Conservation (phyloP, 2,113 vertebrate species). For the Varanus salvator region DNA sequence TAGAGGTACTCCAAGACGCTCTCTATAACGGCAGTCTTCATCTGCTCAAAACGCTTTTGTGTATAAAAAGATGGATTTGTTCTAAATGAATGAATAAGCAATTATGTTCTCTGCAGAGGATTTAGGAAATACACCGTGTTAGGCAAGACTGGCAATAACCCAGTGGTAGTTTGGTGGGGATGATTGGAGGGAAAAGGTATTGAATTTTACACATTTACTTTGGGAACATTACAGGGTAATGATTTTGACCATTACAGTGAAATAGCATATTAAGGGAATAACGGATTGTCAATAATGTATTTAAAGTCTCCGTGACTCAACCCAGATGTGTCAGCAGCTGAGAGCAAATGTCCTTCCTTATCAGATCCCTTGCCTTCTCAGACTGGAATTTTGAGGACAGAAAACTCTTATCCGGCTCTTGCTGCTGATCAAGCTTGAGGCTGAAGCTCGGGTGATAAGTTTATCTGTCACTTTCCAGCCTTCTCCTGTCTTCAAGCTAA, state of each 20-base stretch:
- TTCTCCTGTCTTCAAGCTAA: conserved; percentile 43
- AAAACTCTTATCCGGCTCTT: conserved; percentile 27
- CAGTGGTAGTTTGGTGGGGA: neutral
- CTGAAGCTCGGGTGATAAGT: conserved; percentile 49
- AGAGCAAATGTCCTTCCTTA: neutral
- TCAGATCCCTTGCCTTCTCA: conserved; percentile 27
- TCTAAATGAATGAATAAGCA: conserved; percentile 20
- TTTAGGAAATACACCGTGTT: conserved; percentile 31
- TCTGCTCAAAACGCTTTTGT: neutral
- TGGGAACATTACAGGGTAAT: conserved; percentile 26
- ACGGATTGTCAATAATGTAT: conserved; percentile 57
- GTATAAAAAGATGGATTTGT: conserved; percentile 9
- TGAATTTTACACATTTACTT: conserved; percentile 43
- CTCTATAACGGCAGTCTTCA: neutral
- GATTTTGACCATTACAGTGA: conserved; percentile 45
- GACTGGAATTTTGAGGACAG: conserved; percentile 23
- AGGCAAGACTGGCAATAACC: conserved; percentile 46
- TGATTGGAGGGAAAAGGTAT: neutral
- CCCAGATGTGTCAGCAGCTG: conserved; percentile 33
- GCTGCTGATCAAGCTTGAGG: conserved; percentile 10
- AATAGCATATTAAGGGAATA: conserved; percentile 49
- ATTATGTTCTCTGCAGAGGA: conserved; percentile 29
- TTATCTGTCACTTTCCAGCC: conserved; percentile 27
- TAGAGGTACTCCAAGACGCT: neutral
- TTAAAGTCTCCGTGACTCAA: conserved; percentile 42